Conservation (phyloP, 2,113 vertebrate genomes). For the Dermatemys mawii region DNA sequence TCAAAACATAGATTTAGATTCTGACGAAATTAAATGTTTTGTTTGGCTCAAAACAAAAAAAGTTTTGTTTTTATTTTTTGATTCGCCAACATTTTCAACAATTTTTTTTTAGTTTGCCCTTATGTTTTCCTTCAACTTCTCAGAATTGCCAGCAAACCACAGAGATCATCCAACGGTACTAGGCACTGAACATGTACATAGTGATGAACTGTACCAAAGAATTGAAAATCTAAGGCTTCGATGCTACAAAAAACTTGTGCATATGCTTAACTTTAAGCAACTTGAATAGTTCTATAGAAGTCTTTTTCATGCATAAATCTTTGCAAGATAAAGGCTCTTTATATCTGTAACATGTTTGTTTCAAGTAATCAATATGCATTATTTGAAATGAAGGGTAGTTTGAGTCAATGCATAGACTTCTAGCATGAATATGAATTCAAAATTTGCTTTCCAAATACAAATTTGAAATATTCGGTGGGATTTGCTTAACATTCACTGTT, state of each 20-base stretch:
- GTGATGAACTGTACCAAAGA: not conserved
- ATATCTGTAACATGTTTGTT: not conserved
- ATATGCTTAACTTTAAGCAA: not conserved
- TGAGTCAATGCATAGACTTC: not conserved
- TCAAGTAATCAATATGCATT: not conserved
- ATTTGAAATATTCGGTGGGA: not conserved
- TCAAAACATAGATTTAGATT: not conserved
- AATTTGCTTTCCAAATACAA: not conserved
- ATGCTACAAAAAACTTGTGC: not conserved
- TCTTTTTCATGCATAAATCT: not conserved
- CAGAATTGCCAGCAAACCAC: not conserved
- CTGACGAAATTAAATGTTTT: not conserved
- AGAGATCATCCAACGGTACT: too few relatives aligned
- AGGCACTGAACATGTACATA: not conserved
- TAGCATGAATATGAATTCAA: not conserved
- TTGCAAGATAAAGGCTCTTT: not conserved
- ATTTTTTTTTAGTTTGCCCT: not conserved
- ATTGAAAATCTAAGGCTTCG: not conserved
- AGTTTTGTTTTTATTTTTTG: not conserved
- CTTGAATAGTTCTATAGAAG: not conserved
- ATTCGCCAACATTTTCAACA: not conserved
- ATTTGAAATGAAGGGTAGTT: not conserved
- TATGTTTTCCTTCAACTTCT: not conserved
- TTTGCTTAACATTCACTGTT: not conserved
- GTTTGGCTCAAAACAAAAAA: not conserved